phyloP scores from a whole-genome alignment of 2,113 vertebrate genomes.

The Lagopus leucura region DNA sequence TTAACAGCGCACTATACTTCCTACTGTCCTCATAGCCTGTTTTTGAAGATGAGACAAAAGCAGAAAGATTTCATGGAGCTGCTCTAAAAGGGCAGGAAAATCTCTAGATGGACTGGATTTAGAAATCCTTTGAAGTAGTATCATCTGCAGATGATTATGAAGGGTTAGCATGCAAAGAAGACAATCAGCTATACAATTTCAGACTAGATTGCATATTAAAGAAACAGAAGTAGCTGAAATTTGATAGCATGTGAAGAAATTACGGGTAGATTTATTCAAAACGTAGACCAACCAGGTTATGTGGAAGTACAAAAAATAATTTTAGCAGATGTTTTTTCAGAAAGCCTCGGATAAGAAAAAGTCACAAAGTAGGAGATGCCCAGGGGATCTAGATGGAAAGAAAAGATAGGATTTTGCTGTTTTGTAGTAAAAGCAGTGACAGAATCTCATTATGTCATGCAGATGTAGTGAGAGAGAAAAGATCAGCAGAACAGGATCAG shows the following conservation, averaged over 20 bases:
- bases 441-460: neutral
- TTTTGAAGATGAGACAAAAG: neutral
- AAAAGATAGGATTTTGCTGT: neutral
- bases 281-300: neutral
- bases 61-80: neutral
- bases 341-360: neutral
- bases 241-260: neutral
- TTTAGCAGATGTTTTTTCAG: constrained; percentile 20
- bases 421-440: neutral
- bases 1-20: neutral
- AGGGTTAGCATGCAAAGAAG: neutral
- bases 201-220: neutral
- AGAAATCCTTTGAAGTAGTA: neutral
- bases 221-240: neutral
- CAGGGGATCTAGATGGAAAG: neutral
- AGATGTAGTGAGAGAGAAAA: neutral
- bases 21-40: neutral
- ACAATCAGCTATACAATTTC: neutral
- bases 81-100: neutral
- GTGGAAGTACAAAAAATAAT: neutral
- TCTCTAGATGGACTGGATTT: neutral
- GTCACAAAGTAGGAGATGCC: neutral
- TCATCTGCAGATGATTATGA: neutral
- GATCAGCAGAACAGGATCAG: neutral
- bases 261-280: neutral